phyloP scores from a whole-genome alignment of 2,113 vertebrate species.

The Steatornis caripensis region DNA sequence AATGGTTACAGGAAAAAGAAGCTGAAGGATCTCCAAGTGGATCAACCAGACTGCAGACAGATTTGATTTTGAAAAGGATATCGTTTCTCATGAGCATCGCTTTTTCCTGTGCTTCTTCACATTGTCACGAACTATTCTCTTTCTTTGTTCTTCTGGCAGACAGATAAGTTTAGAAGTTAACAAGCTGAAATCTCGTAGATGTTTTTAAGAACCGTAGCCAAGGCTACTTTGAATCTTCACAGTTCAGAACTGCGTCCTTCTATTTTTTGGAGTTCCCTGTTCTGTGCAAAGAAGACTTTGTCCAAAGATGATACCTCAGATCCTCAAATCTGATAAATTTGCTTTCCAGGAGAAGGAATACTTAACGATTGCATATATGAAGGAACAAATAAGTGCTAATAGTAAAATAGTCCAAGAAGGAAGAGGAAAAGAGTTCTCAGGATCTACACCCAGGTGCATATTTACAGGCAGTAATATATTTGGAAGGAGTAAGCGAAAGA shows the following conservation, averaged over 20 bases:
- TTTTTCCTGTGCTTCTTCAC: not conserved
- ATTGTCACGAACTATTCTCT: not conserved
- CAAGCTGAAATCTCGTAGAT: not conserved
- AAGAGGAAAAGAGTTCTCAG: not conserved
- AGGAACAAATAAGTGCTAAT: not conserved
- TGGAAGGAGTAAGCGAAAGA: not conserved
- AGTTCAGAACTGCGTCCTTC: not conserved
- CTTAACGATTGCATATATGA: not conserved
- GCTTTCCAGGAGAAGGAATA: not conserved
- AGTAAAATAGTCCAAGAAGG: not conserved
- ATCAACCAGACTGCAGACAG: not conserved
- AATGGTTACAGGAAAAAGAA: not conserved
- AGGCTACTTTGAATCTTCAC: not conserved
- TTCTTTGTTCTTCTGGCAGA: conserved; percentile 34
- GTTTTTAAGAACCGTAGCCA: not conserved
- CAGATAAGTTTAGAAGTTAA: not conserved
- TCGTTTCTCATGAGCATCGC: conserved; percentile 8
- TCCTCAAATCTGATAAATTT: not conserved
- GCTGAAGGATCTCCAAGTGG: not conserved
- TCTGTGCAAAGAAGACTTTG: not conserved
- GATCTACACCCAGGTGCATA: not conserved
- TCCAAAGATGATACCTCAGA: not conserved
- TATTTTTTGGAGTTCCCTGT: not conserved
- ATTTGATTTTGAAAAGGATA: not conserved
- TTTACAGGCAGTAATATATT: not conserved